Conservation (phyloP, 2,888 invertebrate genomes). For the Coleophora flavipennella region DNA sequence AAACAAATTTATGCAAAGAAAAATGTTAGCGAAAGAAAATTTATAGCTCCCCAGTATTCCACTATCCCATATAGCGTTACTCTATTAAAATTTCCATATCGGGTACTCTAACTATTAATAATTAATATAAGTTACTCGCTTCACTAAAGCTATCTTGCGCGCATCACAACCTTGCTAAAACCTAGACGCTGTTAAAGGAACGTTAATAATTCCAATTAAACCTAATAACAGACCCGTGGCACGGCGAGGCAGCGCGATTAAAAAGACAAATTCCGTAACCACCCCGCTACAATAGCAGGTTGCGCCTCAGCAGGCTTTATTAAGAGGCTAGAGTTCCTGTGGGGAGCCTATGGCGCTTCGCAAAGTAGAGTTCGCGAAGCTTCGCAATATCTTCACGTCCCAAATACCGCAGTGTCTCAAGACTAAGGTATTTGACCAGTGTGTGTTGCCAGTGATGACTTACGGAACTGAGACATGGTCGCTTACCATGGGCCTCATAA, state of each 20-base stretch:
- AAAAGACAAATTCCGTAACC: conserved; percentile 70
- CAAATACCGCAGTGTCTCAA: no score
- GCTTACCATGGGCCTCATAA: no score
- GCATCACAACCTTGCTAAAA: conserved; percentile 59
- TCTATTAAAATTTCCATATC: conserved; percentile 57
- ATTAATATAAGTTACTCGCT: conserved; percentile 47
- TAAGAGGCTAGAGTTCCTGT: no score
- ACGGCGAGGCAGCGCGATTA: conserved; percentile 58
- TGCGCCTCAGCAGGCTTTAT: conserved; percentile 60
- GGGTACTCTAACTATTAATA: conserved; percentile 51
- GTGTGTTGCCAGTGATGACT: no score
- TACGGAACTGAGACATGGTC: no score
- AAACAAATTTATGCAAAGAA: conserved; percentile 14
- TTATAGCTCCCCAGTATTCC: conserved; percentile 12
- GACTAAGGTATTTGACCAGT: no score
- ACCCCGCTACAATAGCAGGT: conserved; percentile 66
- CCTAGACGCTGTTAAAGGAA: conserved; percentile 55
- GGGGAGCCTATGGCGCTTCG: no score
- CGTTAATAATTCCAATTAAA: conserved; percentile 71
- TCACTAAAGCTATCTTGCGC: conserved; percentile 46
- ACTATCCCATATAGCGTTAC: conserved; percentile 22
- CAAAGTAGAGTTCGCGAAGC: no score
- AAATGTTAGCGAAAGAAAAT: conserved; percentile 14
- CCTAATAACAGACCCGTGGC: conserved; percentile 66
- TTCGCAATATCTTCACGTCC: no score